Conservation (phyloP, 1,140 invertebrate genomes). For the Drosophila repletoides region DNA sequence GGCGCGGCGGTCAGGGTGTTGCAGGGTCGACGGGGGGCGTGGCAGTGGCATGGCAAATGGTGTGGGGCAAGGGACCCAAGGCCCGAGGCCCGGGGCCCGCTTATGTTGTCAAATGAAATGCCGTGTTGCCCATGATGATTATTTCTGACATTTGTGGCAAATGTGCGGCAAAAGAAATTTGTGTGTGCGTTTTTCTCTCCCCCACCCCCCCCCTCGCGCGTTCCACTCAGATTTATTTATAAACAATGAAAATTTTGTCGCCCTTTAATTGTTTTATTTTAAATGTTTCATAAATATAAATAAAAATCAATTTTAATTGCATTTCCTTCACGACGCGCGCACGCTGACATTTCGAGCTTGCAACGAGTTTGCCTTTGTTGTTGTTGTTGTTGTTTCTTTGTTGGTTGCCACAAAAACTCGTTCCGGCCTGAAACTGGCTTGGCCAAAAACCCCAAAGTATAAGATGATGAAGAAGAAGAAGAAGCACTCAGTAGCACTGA, state of each 20-base stretch:
- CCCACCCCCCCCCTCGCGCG: not conserved
- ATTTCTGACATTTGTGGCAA: slow-evolving; percentile 79
- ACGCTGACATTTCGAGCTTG: slow-evolving; percentile 58
- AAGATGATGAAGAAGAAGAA: not conserved
- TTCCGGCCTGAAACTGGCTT: slow-evolving; percentile 40
- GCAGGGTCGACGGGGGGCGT: not conserved
- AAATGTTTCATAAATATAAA: slow-evolving; percentile 42
- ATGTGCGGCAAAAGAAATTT: slow-evolving; percentile 54
- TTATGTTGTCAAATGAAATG: slow-evolving; percentile 72
- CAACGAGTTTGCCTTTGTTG: too few relatives aligned
- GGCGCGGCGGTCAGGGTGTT: slow-evolving; percentile 1
- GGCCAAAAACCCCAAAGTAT: slow-evolving; percentile 16
- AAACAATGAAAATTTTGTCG: slow-evolving; percentile 63
- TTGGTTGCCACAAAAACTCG: slow-evolving; percentile 43
- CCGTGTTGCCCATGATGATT: slow-evolving; percentile 75
- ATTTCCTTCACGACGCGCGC: too few relatives aligned
- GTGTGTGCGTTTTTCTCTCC: slow-evolving; percentile 13
- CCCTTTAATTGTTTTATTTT: slow-evolving; percentile 73
- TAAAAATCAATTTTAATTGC: slow-evolving; percentile 76
- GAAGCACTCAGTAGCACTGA: too few relatives aligned
- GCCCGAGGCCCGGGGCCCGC: slow-evolving; percentile 10
- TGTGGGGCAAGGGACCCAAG: not conserved
- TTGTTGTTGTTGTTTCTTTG: too few relatives aligned
- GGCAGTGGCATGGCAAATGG: not conserved
- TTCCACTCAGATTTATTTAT: slow-evolving; percentile 52